A percentile compares a stretch with the other conserved stretches of the same genome.
Conservation (phyloP, 2,888 invertebrate genomes). For the Coenonympha glycerion region DNA sequence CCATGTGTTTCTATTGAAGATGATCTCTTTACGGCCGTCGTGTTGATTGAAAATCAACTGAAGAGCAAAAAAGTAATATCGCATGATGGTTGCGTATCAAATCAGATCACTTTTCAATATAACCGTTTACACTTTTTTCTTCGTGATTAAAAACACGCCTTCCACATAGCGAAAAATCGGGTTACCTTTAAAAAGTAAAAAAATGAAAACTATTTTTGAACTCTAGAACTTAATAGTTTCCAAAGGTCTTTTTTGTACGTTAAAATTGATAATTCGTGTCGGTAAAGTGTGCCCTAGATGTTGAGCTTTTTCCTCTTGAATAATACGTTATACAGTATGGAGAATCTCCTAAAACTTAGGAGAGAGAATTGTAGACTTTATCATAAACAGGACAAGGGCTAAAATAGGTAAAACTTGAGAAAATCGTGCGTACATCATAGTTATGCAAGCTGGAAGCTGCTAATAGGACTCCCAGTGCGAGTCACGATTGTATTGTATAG, state of each 20-base stretch:
- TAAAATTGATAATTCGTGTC: conserved; percentile 30
- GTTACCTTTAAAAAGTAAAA: not conserved
- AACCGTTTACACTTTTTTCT: conserved; percentile 3
- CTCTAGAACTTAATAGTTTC: not conserved
- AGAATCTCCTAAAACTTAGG: not conserved
- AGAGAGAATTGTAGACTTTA: not conserved
- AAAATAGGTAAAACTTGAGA: conserved; percentile 1
- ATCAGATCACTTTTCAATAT: conserved; percentile 20
- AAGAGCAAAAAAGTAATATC: conserved; percentile 4
- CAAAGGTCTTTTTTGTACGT: conserved; percentile 18
- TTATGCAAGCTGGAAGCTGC: conserved; percentile 34
- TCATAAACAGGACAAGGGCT: not conserved
- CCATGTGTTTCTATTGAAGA: not conserved
- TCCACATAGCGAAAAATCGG: not conserved
- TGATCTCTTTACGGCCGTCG: not conserved
- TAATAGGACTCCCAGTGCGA: conserved; percentile 29
- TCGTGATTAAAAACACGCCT: not conserved
- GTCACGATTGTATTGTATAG: conserved; percentile 33
- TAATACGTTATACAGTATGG: conserved; percentile 18
- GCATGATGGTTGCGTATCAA: conserved; percentile 25
- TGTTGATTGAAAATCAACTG: conserved; percentile 10
- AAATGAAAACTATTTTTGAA: not conserved
- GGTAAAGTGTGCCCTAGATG: conserved; percentile 27
- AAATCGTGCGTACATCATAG: conserved; percentile 23
- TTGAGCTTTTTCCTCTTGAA: conserved; percentile 30